These are phyloP conservation scores for Megalonaias nervosa DNA, from an alignment of 1,140 invertebrate genomes.

Conservation along the genomic window DNA sequence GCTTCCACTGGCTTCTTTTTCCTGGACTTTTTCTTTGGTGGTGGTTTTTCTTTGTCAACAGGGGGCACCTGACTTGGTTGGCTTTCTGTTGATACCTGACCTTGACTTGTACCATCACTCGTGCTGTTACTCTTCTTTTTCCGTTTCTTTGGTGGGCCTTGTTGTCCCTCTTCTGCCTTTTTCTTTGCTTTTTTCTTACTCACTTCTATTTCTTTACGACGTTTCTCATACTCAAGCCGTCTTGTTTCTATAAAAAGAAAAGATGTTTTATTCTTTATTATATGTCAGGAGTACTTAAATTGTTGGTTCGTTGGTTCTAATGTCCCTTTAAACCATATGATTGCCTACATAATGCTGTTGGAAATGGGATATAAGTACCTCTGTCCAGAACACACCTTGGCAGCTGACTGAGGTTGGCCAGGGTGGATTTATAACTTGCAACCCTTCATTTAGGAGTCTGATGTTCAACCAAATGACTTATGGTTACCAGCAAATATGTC, in stretches of 20 bases:
- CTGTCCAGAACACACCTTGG: no score
- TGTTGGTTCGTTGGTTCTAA: no score
- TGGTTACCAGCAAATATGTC: no score
- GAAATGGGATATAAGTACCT: no score
- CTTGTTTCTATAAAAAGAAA: slow-evolving; percentile 48
- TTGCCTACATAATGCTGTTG: no score
- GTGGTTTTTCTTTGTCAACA: slow-evolving; percentile 18
- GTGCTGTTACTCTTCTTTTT: slow-evolving; percentile 37
- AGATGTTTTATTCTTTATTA: not conserved
- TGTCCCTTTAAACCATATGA: no score
- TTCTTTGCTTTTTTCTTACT: slow-evolving; percentile 37
- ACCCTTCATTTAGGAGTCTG: no score
- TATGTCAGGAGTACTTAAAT: not conserved
- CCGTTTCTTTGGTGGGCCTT: slow-evolving; percentile 48
- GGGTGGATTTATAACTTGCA: no score
- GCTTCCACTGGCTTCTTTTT: slow-evolving; percentile 51
- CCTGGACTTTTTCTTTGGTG: slow-evolving; percentile 20
- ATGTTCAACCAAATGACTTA: no score
- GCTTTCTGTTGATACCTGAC: slow-evolving; percentile 2
- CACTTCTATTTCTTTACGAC: slow-evolving; percentile 58
- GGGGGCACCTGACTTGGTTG: slow-evolving; percentile 2
- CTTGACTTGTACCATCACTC: slow-evolving; percentile 8
- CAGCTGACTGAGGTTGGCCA: no score
- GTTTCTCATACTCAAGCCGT: slow-evolving; percentile 60
- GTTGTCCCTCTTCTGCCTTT: slow-evolving; percentile 46